Base-by-base conservation (phyloP, 2,113 vertebrate genomes). In the Poeciliopsis prolifica region DNA sequence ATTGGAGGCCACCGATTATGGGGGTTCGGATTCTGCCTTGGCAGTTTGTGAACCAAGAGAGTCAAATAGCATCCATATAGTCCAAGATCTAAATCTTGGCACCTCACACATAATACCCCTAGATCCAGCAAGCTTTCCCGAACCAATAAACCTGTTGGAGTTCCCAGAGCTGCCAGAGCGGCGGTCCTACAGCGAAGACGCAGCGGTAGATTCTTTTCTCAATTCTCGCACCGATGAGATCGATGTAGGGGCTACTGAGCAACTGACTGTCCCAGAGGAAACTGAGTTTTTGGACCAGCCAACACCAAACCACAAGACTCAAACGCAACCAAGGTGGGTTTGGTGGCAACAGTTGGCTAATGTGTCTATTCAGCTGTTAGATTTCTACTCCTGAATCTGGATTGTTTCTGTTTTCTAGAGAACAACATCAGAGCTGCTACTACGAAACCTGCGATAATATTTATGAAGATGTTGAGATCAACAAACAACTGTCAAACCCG, bases 391-490 rank as follows among this genome's bases (percentile, higher is more conserved):
- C 10, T 3, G 31, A 33, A 66, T 58, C 26, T 35, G 61, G 17
- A 19, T 29, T 33, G 3, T 63, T 72, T 68, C 42, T 3, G 12
- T 78, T 8, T 14, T 75, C 22, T 33, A 94, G 93, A 65, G 61
- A 70, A 6, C 30, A 30, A 65, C 70, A 87, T n/a, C 76, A 79
- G 35, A 71, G 87, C 62, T 69, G 71, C 72, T 82, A 78, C 80
- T 80, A 85, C 3, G 89, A 89, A 42, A 40, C 54, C 0, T 87
- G 76, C 74, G 77, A 93, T 33, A 93, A 93, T 54, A 70, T 95
- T 42, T 95, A 95, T 4, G 94, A 95, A 77, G 93, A 94, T 42
- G 93, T 94, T 11, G 93, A 93, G 44, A 71, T 88, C 61, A 84
- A 85, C 76, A 92, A 71, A 74, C 69, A 90, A 3, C 10, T 74